phyloP scores from a whole-genome alignment of 2,888 invertebrate genomes.

The Ypsolopha scabrella region DNA sequence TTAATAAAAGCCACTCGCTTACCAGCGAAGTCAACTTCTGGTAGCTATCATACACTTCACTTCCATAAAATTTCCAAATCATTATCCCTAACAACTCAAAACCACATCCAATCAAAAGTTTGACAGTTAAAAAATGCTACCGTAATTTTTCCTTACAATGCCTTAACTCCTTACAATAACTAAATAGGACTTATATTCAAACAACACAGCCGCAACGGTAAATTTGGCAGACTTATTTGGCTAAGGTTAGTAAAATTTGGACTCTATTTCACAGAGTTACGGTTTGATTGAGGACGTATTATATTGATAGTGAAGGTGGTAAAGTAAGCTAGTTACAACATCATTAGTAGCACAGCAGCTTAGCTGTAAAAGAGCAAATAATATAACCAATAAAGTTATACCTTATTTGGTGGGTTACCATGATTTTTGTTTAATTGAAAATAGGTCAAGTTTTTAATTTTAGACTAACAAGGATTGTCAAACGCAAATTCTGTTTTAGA shows the following conservation, averaged over 20 bases:
- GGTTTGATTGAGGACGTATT: not conserved
- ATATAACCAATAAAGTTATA: conserved; percentile 39
- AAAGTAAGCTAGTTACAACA: conserved; percentile 30
- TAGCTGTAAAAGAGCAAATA: conserved; percentile 44
- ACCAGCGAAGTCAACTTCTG: no score
- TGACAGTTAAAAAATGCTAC: conserved; percentile 57
- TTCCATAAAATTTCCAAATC: no score
- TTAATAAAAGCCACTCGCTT: no score
- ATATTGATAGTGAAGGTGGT: not conserved
- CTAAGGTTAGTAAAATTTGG: not conserved
- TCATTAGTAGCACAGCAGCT: conserved; percentile 40
- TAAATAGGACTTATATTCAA: no score
- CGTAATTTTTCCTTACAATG: conserved; percentile 14
- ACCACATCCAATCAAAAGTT: conserved; percentile 16
- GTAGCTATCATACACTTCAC: no score
- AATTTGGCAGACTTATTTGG: no score
- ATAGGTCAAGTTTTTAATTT: no score
- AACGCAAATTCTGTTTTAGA: no score
- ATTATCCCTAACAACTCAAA: conserved; percentile 7
- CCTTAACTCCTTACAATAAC: no score
- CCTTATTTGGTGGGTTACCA: conserved; percentile 35
- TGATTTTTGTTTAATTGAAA: conserved; percentile 5
- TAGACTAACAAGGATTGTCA: no score
- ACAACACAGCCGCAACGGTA: no score
- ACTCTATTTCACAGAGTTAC: not conserved